Percentiles rank a stretch among this genome's conserved stretches.
These are phyloP conservation scores for Orius laevigatus DNA, from an alignment of 1,140 invertebrate genomes.

Conservation along the genomic window DNA sequence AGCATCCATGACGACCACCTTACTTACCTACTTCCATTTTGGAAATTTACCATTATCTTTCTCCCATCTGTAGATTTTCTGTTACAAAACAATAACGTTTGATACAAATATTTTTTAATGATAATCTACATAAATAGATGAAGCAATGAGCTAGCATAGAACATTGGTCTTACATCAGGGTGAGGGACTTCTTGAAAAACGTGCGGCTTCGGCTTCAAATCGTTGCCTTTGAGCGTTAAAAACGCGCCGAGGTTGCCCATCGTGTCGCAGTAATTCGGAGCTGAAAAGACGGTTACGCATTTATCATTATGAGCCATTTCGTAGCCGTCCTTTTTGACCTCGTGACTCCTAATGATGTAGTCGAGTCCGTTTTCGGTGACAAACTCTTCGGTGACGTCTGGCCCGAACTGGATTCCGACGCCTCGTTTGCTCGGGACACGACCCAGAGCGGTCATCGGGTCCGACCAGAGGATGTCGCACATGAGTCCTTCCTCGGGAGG, in stretches of 20 bases:
- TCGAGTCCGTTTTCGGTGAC: slow-evolving; percentile 71
- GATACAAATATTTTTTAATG: too few species aligned
- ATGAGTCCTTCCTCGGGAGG: slow-evolving; percentile 94
- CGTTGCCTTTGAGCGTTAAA: slow-evolving; percentile 83
- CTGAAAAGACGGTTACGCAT: slow-evolving; percentile 93
- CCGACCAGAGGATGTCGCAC: slow-evolving; percentile 97
- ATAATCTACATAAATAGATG: background rate
- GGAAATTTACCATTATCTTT: too few species aligned
- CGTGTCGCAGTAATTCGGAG: slow-evolving; percentile 98
- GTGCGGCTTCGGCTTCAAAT: slow-evolving; percentile 77
- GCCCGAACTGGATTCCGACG: slow-evolving; percentile 96
- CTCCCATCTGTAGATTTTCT: too few species aligned
- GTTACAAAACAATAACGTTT: too few species aligned
- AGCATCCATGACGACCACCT: too few species aligned
- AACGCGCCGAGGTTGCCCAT: slow-evolving; percentile 98
- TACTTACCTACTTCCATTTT: too few species aligned
- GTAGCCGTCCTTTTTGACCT: slow-evolving; percentile 94
- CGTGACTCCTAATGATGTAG: slow-evolving; percentile 91
- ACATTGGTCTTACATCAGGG: slow-evolving; percentile 94
- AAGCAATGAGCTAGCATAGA: slow-evolving; percentile 67
- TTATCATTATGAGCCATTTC: slow-evolving; percentile 86
- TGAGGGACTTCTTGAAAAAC: slow-evolving; percentile 92
- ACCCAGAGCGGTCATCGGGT: slow-evolving; percentile 79
- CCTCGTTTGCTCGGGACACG: slow-evolving; percentile 87
- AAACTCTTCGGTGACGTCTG: slow-evolving; percentile 86